Conservation (phyloP, 2,113 vertebrate species). For the Saccopteryx bilineata region DNA sequence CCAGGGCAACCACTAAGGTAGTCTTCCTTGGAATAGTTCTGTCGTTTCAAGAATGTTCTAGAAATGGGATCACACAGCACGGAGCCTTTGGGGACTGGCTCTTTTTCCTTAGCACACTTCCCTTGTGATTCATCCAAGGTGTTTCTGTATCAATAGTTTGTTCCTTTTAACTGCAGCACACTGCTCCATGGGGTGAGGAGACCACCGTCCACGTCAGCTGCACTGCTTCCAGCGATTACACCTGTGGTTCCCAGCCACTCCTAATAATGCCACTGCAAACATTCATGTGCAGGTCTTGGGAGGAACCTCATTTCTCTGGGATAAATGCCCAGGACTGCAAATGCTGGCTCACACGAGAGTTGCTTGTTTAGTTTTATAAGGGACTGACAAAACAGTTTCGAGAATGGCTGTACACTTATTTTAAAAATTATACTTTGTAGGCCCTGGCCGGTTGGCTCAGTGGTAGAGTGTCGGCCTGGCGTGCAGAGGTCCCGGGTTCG, state of each 20-base stretch:
- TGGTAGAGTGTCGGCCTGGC: too few relatives aligned
- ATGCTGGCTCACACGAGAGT: not conserved
- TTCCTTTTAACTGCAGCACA: not conserved
- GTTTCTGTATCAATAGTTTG: not conserved
- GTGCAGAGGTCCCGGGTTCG: too few relatives aligned
- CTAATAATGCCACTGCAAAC: not conserved
- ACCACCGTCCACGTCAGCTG: accelerated
- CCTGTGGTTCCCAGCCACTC: not conserved
- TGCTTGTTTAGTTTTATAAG: not conserved
- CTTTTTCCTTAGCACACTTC: not conserved
- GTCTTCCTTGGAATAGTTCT: not conserved
- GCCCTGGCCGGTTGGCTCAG: too few relatives aligned
- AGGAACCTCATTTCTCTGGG: not conserved
- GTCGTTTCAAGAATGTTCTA: not conserved
- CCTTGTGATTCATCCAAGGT: not conserved
- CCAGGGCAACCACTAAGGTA: not conserved
- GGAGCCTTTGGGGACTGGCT: not conserved
- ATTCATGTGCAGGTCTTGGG: not conserved
- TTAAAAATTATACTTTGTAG: not conserved
- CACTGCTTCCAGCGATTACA: accelerated
- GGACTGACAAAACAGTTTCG: not conserved
- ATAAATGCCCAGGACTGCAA: not conserved
- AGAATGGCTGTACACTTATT: not conserved
- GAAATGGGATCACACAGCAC: accelerated
- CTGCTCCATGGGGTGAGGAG: accelerated